phyloP scores from a whole-genome alignment of 2,113 vertebrate species.

The Columba livia region DNA sequence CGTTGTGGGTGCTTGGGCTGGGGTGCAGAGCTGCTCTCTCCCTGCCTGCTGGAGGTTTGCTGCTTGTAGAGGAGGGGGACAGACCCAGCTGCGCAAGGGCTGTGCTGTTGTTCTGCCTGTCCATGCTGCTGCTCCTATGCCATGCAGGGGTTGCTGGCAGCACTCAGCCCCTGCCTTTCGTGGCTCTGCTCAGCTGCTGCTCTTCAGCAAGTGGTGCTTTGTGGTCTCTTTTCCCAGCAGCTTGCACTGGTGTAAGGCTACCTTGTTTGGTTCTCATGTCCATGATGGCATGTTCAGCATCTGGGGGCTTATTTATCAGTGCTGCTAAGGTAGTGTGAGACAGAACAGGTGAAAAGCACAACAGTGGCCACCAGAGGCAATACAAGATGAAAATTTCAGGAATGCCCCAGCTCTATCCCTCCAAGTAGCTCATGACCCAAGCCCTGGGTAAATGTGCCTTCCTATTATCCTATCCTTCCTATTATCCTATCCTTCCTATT shows the following conservation, averaged over 20 bases:
- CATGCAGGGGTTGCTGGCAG: background rate
- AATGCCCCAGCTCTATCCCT: background rate
- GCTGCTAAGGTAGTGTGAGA: background rate
- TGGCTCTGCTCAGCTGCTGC: background rate
- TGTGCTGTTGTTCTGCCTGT: background rate
- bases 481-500: too few relatives aligned
- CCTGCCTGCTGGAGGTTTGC: background rate
- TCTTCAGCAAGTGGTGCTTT: too few relatives aligned
- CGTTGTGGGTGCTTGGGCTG: accelerated
- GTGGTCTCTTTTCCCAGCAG: background rate
- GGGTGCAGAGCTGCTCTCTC: background rate
- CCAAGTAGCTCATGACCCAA: accelerated
- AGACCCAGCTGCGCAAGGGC: background rate
- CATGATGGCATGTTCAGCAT: accelerated
- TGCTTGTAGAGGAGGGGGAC: background rate
- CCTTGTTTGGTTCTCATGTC: background rate
- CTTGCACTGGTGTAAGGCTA: background rate
- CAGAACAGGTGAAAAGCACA: background rate
- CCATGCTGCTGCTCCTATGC: too few relatives aligned
- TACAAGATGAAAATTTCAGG: background rate
- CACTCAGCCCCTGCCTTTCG: accelerated
- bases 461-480: background rate
- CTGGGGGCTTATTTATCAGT: accelerated
- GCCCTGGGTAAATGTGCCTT: background rate
- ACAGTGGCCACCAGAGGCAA: accelerated